Evolutionary conservation across 37 sponge, comb jelly and placozoan species (phyloP).

Genomic region (Diacarnus erythraeanus): DNA sequence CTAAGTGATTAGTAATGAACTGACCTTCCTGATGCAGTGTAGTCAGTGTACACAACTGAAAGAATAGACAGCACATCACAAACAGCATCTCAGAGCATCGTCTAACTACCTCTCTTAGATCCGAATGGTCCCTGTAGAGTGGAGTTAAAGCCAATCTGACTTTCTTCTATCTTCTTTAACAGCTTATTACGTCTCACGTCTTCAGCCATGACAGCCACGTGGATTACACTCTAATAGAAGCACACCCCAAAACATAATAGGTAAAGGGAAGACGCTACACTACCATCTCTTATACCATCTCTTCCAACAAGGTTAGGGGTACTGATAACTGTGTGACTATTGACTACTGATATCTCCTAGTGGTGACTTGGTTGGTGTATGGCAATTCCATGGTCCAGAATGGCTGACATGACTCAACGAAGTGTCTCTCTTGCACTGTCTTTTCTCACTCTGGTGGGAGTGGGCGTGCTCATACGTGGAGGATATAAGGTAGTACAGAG

Average conservation of each 20-base stretch:
- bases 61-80: not conserved
- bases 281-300: too few species aligned
- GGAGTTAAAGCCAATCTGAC: constrained; percentile 38
- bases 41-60: constrained; percentile 87
- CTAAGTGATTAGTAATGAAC: not conserved
- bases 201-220: not conserved
- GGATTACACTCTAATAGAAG: constrained; percentile 4
- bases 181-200: constrained; percentile 7
- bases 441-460: constrained; percentile 45
- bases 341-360: not conserved
- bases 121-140: constrained; percentile 75
- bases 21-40: constrained; percentile 90
- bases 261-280: too few species aligned
- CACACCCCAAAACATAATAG: constrained; percentile 4
- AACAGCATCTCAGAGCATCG: not conserved
- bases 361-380: not conserved
- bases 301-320: too few species aligned
- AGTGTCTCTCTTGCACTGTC: constrained; percentile 16
- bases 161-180: constrained; percentile 43
- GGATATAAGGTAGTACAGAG: constrained; percentile 51
- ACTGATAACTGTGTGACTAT: not conserved
- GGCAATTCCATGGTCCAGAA: constrained; percentile 27
- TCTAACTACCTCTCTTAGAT: constrained; percentile 46
- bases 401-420: constrained; percentile 54
- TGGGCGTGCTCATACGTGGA: constrained; percentile 25